Conservation (phyloP, 1,140 invertebrate species). For the Rhagoletis zephyria region DNA sequence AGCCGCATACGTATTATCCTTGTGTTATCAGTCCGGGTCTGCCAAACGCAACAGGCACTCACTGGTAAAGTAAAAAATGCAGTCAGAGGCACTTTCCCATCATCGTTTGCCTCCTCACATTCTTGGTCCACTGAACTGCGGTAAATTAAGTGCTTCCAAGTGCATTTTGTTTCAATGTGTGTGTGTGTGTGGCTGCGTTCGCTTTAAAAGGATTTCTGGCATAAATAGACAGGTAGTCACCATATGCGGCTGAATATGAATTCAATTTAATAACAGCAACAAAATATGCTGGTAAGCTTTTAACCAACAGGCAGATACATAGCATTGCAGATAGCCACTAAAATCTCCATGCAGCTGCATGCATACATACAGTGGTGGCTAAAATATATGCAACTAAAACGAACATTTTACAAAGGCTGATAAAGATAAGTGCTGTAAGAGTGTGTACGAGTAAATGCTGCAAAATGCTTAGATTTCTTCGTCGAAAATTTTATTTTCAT, state of each 20-base stretch:
- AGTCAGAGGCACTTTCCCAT: background rate
- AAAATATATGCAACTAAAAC: background rate
- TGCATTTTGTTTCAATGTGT: background rate
- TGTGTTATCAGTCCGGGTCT: background rate
- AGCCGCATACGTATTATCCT: background rate
- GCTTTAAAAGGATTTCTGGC: conserved; percentile 27
- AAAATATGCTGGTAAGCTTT: conserved; percentile 22
- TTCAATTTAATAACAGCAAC: conserved; percentile 48
- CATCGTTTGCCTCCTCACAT: background rate
- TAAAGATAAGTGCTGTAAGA: background rate
- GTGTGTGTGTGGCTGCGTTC: background rate
- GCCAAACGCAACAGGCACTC: background rate
- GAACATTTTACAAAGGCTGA: background rate
- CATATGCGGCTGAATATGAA: background rate
- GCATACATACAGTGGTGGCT: too few species aligned
- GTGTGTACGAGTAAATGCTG: too few species aligned
- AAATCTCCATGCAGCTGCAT: background rate
- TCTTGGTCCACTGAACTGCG: background rate
- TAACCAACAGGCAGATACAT: conserved; percentile 13
- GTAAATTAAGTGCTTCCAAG: conserved; percentile 31
- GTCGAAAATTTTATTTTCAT: too few species aligned
- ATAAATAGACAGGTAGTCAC: background rate
- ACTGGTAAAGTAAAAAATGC: background rate
- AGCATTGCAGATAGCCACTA: too few species aligned
- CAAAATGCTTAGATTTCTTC: too few species aligned